These are phyloP conservation scores for Loxodonta africana DNA, from an alignment of 2,113 vertebrate species.

Conservation along the genomic window DNA sequence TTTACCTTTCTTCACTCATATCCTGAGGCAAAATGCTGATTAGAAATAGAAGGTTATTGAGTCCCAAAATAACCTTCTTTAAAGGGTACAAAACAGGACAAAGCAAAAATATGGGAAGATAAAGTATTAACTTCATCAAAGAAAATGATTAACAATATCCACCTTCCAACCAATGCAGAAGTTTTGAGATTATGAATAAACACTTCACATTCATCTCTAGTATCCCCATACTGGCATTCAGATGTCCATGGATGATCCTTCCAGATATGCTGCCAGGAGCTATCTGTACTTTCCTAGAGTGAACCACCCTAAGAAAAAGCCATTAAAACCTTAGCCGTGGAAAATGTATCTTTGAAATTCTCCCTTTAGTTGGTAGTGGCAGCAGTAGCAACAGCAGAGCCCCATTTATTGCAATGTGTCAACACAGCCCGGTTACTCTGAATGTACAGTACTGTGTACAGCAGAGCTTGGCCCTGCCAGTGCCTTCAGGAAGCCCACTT, in stretches of 20 bases:
- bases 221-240: background rate
- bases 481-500: constrained; percentile 69
- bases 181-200: background rate
- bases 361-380: constrained; percentile 58
- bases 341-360: constrained; percentile 56
- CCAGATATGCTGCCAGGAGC: background rate
- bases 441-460: constrained; percentile 32
- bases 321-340: constrained; percentile 53
- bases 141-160: background rate
- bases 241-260: constrained; percentile 14
- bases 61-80: background rate
- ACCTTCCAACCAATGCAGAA: background rate
- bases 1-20: background rate
- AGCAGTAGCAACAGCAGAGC: background rate
- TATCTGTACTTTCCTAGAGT: constrained; percentile 19
- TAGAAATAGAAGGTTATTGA: background rate
- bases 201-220: background rate
- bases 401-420: constrained; percentile 63
- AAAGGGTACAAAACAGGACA: background rate
- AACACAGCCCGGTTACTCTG: constrained; percentile 55
- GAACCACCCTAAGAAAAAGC: background rate
- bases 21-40: background rate
- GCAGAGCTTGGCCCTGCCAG: constrained; percentile 41
- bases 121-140: background rate
- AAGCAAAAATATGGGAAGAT: background rate